Evolutionary conservation across 2,888 invertebrate genomes (phyloP).

Genomic region (Sialis fuliginosa): DNA sequence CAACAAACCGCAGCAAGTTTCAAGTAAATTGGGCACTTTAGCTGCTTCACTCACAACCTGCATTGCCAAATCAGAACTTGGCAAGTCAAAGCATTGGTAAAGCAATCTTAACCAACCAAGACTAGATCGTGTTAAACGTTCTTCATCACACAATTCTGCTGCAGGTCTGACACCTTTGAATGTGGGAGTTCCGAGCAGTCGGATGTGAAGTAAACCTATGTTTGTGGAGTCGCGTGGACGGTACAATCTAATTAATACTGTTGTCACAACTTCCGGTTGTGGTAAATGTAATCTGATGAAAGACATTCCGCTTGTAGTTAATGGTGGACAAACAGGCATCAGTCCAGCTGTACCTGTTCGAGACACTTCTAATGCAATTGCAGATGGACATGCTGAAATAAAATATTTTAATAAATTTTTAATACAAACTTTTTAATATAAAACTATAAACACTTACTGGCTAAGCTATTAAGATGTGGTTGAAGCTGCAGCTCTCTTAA

Average conservation of each 20-base stretch:
- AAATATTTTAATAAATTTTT: background rate
- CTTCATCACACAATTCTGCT: conserved; percentile 31
- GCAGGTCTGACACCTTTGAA: conserved; percentile 40
- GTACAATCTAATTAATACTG: conserved; percentile 54
- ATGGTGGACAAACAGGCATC: conserved; percentile 69
- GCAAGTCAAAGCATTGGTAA: conserved; percentile 53
- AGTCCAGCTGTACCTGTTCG: conserved; percentile 61
- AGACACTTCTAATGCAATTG: conserved; percentile 68
- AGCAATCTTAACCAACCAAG: conserved; percentile 72
- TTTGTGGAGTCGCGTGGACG: conserved; percentile 80
- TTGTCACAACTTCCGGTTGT: conserved; percentile 70
- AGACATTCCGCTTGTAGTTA: conserved; percentile 74
- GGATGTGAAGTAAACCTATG: conserved; percentile 75
- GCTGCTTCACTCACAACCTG: conserved; percentile 1
- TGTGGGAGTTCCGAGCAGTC: conserved; percentile 69
- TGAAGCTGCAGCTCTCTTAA: conserved; percentile 76
- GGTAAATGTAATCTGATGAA: conserved; percentile 69
- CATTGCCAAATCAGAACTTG: conserved; percentile 21
- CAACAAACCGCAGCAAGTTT: conserved; percentile 52
- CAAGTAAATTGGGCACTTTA: conserved; percentile 39
- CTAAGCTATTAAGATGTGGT: conserved; percentile 68
- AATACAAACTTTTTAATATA: background rate
- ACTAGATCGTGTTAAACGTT: conserved; percentile 35
- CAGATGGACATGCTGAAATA: conserved; percentile 63
- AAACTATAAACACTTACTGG: conserved; percentile 33